phyloP scores from a whole-genome alignment of 2,888 invertebrate genomes.

The Drosophila koepferae region DNA sequence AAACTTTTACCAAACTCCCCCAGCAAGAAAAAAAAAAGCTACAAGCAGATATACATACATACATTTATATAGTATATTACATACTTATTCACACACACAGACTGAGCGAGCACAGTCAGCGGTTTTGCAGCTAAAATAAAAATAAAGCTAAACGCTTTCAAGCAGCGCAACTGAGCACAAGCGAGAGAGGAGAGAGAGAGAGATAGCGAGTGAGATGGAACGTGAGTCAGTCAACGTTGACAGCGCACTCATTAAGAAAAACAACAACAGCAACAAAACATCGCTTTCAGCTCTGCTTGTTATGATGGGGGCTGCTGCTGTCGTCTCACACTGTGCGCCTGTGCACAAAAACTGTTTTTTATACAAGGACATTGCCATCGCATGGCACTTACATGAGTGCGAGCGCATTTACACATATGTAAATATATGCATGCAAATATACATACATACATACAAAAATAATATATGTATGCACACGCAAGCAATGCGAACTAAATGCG shows the following conservation, averaged over 20 bases:
- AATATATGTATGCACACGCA: not conserved
- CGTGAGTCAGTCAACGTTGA: not conserved
- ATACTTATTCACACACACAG: not conserved
- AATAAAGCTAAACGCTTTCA: conserved; percentile 28
- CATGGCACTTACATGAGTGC: conserved; percentile 45
- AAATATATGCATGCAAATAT: not conserved
- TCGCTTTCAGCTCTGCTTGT: not conserved
- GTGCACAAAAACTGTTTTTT: conserved; percentile 84
- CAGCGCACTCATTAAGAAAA: conserved; percentile 1
- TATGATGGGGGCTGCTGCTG: conserved; percentile 11
- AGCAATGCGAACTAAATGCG: conserved; percentile 1
- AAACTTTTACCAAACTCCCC: conserved; percentile 59
- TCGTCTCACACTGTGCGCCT: conserved; percentile 74
- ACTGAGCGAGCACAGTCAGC: conserved; percentile 27
- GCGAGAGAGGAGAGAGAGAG: not conserved
- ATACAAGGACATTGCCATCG: conserved; percentile 85
- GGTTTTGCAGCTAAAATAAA: conserved; percentile 35
- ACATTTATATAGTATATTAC: too few species aligned
- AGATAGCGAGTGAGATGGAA: conserved; percentile 1
- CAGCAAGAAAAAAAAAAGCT: conserved; percentile 12
- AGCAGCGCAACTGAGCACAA: not conserved
- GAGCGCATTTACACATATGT: not conserved
- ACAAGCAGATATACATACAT: not conserved
- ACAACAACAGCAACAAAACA: conserved; percentile 4
- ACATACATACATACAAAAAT: not conserved